These are phyloP conservation scores for Microcebus griseorufus DNA, from an alignment of 2,113 vertebrate genomes.

Conservation along the genomic window DNA sequence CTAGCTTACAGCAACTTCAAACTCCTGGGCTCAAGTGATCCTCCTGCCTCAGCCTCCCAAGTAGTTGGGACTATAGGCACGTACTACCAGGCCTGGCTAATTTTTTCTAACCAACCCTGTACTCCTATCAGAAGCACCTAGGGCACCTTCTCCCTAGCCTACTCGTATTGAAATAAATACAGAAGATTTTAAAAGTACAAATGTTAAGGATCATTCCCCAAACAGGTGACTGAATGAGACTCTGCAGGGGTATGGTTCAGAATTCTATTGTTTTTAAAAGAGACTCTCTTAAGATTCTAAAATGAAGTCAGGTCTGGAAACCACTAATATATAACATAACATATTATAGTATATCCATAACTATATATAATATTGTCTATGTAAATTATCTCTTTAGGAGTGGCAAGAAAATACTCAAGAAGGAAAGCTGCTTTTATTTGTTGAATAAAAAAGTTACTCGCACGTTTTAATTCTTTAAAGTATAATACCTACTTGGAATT, in stretches of 20 bases:
- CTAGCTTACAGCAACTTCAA: too few species aligned
- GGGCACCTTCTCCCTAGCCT: neutral
- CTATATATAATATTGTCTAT: neutral
- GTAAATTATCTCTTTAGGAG: neutral
- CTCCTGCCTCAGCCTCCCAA: too few species aligned
- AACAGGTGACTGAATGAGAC: neutral
- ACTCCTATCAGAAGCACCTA: neutral
- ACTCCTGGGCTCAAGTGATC: too few species aligned
- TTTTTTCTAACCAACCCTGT: neutral
- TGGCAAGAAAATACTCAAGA: neutral
- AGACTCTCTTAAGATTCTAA: neutral
- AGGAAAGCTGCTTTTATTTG: neutral
- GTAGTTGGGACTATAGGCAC: too few species aligned
- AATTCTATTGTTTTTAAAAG: neutral
- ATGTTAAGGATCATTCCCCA: neutral
- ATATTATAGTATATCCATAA: neutral
- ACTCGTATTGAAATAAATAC: neutral
- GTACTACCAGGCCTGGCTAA: too few species aligned
- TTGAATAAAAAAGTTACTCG: neutral
- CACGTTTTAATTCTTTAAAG: neutral
- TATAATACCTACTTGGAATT: neutral
- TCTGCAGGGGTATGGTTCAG: neutral
- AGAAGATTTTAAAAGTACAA: neutral
- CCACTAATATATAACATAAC: neutral
- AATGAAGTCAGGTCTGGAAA: neutral